Conservation (phyloP, 2,797 vertebrate genomes). For the Fratercula arctica region DNA sequence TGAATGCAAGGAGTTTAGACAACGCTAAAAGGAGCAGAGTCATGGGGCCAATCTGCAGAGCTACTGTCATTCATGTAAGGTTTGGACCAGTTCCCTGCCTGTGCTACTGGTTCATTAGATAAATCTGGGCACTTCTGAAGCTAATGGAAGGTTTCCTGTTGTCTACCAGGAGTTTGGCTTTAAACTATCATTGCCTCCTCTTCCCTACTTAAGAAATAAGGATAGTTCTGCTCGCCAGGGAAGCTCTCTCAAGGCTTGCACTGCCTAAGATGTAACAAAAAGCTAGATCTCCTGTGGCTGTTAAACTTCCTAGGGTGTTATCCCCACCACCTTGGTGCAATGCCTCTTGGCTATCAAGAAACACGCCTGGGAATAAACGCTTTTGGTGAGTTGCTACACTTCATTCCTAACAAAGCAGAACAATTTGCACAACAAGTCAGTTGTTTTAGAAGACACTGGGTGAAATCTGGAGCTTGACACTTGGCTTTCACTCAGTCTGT, state of each 20-base stretch:
- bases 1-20: slow-evolving; percentile 14
- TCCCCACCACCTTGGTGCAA: not conserved
- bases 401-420: slow-evolving; percentile 21
- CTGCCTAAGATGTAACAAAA: not conserved
- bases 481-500: slow-evolving; percentile 22
- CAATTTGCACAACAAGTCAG: slow-evolving; percentile 12
- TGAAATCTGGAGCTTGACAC: slow-evolving; percentile 18
- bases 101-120: not conserved
- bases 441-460: slow-evolving; percentile 18
- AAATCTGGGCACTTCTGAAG: not conserved
- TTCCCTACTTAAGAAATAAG: not conserved
- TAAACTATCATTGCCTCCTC: not conserved
- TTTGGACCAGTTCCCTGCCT: not conserved
- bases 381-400: not conserved
- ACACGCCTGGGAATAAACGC: not conserved
- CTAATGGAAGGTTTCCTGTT: not conserved
- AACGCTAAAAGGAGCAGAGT: not conserved
- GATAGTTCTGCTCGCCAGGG: not conserved
- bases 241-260: not conserved
- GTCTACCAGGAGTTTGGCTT: not conserved
- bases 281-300: not conserved
- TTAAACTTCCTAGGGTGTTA: not conserved
- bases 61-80: not conserved
- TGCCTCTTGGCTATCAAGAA: not conserved
- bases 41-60: not conserved